Base-by-base conservation (phyloP, 1,140 invertebrate species). In the Acromyrmex charruanus region DNA sequence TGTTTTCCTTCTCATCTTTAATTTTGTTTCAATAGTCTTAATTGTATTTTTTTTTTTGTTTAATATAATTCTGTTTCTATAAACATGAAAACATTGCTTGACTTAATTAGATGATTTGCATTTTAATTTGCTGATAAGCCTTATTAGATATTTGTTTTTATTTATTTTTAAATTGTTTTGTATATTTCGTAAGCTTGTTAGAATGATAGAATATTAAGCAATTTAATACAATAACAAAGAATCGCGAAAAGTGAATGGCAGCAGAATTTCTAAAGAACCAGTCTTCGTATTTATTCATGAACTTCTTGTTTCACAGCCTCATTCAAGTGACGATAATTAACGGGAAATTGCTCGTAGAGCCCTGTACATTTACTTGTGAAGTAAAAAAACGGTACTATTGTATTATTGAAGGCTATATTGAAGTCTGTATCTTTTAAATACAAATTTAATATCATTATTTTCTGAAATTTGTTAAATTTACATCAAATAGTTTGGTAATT, bases 221-320 rank as follows among this genome's bases (percentile, higher is more conserved):
- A 21, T 84, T 74, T 61, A 68, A 75, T 61, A 49, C 18, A 75
- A 75, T 84, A 75, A 82, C 68, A 55, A 55, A 35, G 39, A 84
- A n/a, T 61, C 61, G 69, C 16, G 69, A 16, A 84, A 61, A 74
- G 16, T 82, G 18, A 39, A 74, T 21, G 55, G 55, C 55, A 14
- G 55, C 55, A 14, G 28, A 61, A 74, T 63, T 84, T 84, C 69
- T 74, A 75, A 61, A 75, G 80, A 75, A 75, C 55, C 51, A 21
- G 39, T 25, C 39, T 55, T 75, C 39, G 69, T 74, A 74, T 74
- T 84, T 84, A 84, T 75, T 84, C 80, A 75, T 84, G 39, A 84
- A 74, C 35, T 61, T 74, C 28, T 75, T 75, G 69, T 74, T 74
- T 61, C 53, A 35, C 39, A 58, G 18, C 7, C n/a, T 74, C 3